Base-by-base conservation (phyloP, 2,888 invertebrate genomes). In the Lasioglossum lativentre region DNA sequence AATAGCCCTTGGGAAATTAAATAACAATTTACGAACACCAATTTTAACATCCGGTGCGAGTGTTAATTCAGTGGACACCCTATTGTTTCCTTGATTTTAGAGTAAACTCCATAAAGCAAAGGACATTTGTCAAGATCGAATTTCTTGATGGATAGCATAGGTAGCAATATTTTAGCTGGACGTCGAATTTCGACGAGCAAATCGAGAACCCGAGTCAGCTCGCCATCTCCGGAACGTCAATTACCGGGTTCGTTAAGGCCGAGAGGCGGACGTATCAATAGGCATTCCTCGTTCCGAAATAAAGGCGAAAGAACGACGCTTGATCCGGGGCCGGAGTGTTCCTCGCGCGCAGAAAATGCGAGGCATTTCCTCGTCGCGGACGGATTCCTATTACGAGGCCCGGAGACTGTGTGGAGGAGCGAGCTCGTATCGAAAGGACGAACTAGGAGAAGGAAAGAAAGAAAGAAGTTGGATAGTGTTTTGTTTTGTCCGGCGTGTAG, bases 401-500 rank as follows among this genome's bases (percentile, higher is more conserved):
- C 78, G 86, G 75, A 84, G 76, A 79, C 75, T 66, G 47, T 66
- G 47, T 0, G 70, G 70, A 40, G 5, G 14, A n/a, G 40, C 40
- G 34, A 3, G 38, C 10, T 38, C 23, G 38, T 23, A 0, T 78
- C 5, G 74, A 14, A 34, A 59, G 40, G 45, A 45, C 45, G 14
- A 12, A 23, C 63, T 23, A 75, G n/a, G 75, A n/a, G 34, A 34
- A 34, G 34, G 34, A 63, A 75, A 76, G 77, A 63, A 75, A 76
- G 77, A 71, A 78, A 86, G 86, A 83, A 90, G 83, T 88, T 87
- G 89, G 85, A 91, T 91, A 87, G 92, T 93, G 92, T 94, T 94
- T 94, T 94, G 93, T 95, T 94, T 94, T 92, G 94, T 94, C 92
- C 93, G 81, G 90, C 91, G 89, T 87, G 88, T 90, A 92, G 93